Base-by-base conservation (phyloP, 2,113 vertebrate species). In the Rhineura floridana region DNA sequence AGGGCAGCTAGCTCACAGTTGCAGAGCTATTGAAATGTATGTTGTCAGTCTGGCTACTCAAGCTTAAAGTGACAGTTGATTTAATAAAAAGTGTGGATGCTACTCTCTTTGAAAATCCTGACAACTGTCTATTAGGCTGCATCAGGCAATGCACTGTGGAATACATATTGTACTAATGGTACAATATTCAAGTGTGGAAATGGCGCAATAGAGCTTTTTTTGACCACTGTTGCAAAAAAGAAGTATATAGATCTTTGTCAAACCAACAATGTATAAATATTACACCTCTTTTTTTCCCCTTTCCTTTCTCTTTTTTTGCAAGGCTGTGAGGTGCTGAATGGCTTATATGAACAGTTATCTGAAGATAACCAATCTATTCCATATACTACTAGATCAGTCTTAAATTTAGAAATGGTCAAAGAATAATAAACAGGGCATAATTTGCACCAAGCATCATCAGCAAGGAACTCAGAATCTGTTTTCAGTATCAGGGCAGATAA, bases 21-120 rank as follows among this genome's bases (percentile, higher is more conserved):
- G 46, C 46, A 89, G 88, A 90, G 25, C 50, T 79, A 1, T 21
- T 92, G 83, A 84, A 39, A 83, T 87, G 84, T 88, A 69, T 91
- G 28, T 5, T 75, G 55, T 2, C 3, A 83, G 67, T 3, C 3
- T 92, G 46, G 3, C 3, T 85, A 63, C 46, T 89, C 69, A 67
- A 85, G 4, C 81, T 84, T 93, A 88, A 93, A 79, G 76, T 39
- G 81, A 78, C 48, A 90, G 36, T 76, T 13, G 42, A 91, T 92
- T 91, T 76, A 13, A 93, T 87, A 91, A 80, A 81, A 3, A 46
- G 1, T 3, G 15, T 21, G 65, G 36, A 70, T 36, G 3, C 1
- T 36, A 62, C 39, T 80, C 9, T 88, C 89, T 87, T 11, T 75
- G 65, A 81, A 91, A 86, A 72, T 0, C 36, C 79, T 4, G 55